Conservation (phyloP, 2,113 vertebrate species). For the Hippocampus guttulatus region DNA sequence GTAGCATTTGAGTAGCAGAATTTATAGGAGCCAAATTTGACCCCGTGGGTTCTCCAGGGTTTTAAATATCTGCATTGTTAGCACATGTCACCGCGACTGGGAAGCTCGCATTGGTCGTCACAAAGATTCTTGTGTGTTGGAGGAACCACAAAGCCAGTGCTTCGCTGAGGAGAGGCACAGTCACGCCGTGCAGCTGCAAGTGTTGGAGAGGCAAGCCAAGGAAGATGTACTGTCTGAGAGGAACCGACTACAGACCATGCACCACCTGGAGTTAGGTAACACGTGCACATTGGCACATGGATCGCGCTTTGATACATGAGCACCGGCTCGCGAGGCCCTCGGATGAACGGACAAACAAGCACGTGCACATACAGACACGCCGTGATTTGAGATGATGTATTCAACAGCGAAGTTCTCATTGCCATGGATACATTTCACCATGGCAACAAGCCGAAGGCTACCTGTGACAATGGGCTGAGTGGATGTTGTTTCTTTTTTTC, state of each 20-base stretch:
- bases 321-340: not conserved
- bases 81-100: not conserved
- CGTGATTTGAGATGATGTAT: constrained; percentile 50
- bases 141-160: constrained; percentile 75
- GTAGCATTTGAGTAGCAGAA: too few relatives aligned
- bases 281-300: constrained; percentile 14
- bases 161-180: constrained; percentile 74
- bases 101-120: constrained; percentile 7
- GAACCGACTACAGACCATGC: constrained; percentile 77
- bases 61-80: not conserved
- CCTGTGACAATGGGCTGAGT: constrained; percentile 48
- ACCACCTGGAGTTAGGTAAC: constrained; percentile 82
- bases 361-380: constrained; percentile 6
- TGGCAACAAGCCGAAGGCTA: constrained; percentile 64
- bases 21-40: too few relatives aligned
- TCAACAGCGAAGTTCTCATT: constrained; percentile 59
- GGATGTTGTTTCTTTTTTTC: constrained; percentile 29
- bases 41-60: too few relatives aligned
- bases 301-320: not conserved
- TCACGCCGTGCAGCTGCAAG: constrained; percentile 76
- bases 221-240: constrained; percentile 80
- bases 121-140: constrained; percentile 43
- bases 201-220: constrained; percentile 77
- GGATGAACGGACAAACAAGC: constrained; percentile 10
- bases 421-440: constrained; percentile 68